A percentile compares a stretch with the other conserved stretches of the same genome.
Evolutionary conservation across 2,888 invertebrate genomes (phyloP).

Genomic region (Serripes groenlandicus): DNA sequence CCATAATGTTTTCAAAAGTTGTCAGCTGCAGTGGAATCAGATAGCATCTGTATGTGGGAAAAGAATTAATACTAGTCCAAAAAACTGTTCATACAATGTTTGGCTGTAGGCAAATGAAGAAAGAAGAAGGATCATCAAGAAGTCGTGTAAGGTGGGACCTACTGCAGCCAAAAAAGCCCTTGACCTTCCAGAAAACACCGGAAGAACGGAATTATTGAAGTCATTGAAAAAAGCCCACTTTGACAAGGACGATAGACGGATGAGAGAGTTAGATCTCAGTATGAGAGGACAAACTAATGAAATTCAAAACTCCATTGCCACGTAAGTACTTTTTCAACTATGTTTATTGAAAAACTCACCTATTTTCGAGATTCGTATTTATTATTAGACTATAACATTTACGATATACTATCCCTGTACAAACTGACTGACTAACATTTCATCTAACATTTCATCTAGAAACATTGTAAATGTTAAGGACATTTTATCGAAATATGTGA

Average conservation of each 20-base stretch:
- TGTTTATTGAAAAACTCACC: neutral
- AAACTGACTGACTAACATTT: too few relatives aligned
- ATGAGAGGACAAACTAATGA: conserved; percentile 92
- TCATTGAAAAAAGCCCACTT: conserved; percentile 91
- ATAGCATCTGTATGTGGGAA: too few relatives aligned
- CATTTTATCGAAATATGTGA: too few relatives aligned
- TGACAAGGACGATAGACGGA: conserved; percentile 89
- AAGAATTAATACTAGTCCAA: too few relatives aligned
- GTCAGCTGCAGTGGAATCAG: too few relatives aligned
- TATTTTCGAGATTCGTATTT: too few relatives aligned
- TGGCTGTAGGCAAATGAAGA: conserved; percentile 92
- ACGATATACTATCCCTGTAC: too few relatives aligned
- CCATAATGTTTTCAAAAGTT: too few relatives aligned
- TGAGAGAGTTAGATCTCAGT: conserved; percentile 93
- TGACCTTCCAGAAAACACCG: conserved; percentile 88
- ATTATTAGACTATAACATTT: too few relatives aligned
- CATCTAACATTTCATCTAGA: too few relatives aligned
- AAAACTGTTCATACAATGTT: too few relatives aligned
- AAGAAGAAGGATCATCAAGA: conserved; percentile 89
- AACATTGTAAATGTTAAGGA: too few relatives aligned
- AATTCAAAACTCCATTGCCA: conserved; percentile 96
- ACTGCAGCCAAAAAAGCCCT: conserved; percentile 91
- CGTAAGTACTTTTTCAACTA: conserved; percentile 86
- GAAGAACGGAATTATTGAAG: conserved; percentile 88
- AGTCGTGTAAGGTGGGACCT: conserved; percentile 90